These are phyloP conservation scores for Anabas testudineus DNA, from an alignment of 2,797 vertebrate species.

Conservation along the genomic window DNA sequence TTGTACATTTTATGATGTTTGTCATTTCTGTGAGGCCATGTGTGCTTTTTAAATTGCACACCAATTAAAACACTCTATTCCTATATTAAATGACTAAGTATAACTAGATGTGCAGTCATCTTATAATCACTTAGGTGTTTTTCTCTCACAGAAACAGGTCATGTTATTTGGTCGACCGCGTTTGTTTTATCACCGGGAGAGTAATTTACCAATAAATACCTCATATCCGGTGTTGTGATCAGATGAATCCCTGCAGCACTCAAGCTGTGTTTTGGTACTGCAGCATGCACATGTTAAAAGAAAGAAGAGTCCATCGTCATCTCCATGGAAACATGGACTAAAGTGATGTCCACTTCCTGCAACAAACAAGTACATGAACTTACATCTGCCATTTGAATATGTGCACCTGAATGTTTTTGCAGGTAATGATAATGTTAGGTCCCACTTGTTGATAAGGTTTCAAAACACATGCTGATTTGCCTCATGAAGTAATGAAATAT, in stretches of 20 bases:
- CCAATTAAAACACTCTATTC: neutral
- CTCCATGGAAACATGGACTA: slow-evolving; percentile 52
- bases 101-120: neutral
- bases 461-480: neutral
- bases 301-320: slow-evolving; percentile 17
- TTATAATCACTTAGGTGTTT: no score
- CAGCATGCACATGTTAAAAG: slow-evolving; percentile 21
- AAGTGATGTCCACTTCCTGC: slow-evolving; percentile 23
- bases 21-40: neutral
- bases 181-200: neutral
- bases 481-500: no score
- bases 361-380: neutral
- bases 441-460: neutral
- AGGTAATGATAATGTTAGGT: neutral
- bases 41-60: neutral
- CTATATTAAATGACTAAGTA: neutral
- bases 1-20: neutral
- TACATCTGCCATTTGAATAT: neutral
- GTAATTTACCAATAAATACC: neutral
- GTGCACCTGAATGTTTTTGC: slow-evolving; percentile 22
- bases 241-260: slow-evolving; percentile 45
- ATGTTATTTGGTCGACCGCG: neutral
- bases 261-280: slow-evolving; percentile 33
- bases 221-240: neutral
- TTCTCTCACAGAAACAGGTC: neutral